Percentiles rank a stretch among this genome's conserved stretches.
These are phyloP conservation scores for Poecilus cupreus DNA, from an alignment of 2,888 invertebrate species.

Conservation along the genomic window DNA sequence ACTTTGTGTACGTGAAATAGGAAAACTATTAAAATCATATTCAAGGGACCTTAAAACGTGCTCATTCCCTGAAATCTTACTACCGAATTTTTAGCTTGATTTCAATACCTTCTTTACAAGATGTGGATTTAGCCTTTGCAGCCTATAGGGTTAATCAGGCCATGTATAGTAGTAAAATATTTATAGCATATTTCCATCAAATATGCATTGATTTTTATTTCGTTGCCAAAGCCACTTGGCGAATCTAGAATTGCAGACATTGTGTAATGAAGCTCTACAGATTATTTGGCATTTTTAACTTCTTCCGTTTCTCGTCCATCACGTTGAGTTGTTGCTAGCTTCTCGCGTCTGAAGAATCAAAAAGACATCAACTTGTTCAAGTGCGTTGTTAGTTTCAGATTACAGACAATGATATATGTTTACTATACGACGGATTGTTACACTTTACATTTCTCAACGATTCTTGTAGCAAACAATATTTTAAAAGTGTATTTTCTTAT, in stretches of 20 bases:
- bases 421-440: background rate
- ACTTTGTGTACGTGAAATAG: no score
- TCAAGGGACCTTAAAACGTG: no score
- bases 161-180: no score
- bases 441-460: background rate
- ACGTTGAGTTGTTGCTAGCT: background rate
- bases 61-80: no score
- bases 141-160: no score
- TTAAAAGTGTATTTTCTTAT: no score
- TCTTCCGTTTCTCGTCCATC: slow-evolving; percentile 37
- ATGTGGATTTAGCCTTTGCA: no score
- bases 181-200: no score
- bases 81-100: no score
- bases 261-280: slow-evolving; percentile 41
- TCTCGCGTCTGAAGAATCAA: slow-evolving; percentile 29
- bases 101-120: no score
- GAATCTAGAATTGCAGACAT: background rate
- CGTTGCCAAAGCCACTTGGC: slow-evolving; percentile 38
- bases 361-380: slow-evolving; percentile 41
- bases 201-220: slow-evolving; percentile 27
- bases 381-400: slow-evolving; percentile 41
- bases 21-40: no score
- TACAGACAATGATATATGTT: slow-evolving; percentile 37
- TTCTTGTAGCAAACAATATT: no score
- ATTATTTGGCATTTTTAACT: slow-evolving; percentile 43